A percentile compares a stretch with the other conserved stretches of the same genome.
These are phyloP conservation scores for Anomalospiza imberbis DNA, from an alignment of 2,797 vertebrate genomes.

Conservation along the genomic window DNA sequence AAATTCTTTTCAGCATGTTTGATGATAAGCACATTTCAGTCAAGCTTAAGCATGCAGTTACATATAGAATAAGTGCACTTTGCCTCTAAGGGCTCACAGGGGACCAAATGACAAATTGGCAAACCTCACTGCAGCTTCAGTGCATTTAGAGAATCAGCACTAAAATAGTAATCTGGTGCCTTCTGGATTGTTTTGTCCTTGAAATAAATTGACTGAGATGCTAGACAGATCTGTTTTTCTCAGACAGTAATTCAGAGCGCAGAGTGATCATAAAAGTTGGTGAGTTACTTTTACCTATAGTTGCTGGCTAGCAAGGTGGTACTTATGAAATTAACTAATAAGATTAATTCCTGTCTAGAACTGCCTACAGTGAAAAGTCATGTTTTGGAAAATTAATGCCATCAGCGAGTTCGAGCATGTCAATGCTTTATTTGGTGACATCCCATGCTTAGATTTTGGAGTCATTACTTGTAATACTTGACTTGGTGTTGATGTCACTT, in stretches of 20 bases:
- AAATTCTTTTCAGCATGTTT: neutral
- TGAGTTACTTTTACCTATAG: neutral
- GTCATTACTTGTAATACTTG: neutral
- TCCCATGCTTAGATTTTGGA: neutral
- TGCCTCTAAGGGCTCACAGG: neutral
- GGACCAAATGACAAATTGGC: neutral
- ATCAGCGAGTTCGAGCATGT: neutral
- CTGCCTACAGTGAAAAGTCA: neutral
- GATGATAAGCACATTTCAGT: slow-evolving; percentile 1
- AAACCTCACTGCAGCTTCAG: neutral
- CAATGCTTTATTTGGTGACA: neutral
- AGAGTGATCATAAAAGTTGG: neutral
- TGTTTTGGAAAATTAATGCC: neutral
- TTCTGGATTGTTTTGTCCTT: neutral
- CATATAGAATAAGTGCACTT: neutral
- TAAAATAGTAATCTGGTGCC: neutral
- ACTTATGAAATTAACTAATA: neutral
- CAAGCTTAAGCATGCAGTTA: neutral
- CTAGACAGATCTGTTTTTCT: neutral
- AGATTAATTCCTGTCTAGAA: neutral
- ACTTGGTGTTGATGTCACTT: neutral
- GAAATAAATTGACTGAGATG: neutral
- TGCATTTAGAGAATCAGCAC: neutral
- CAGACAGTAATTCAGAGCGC: neutral
- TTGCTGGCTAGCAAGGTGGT: neutral